Conservation (phyloP, 64 coral and sea anemone species). For the Montipora foliosa region DNA sequence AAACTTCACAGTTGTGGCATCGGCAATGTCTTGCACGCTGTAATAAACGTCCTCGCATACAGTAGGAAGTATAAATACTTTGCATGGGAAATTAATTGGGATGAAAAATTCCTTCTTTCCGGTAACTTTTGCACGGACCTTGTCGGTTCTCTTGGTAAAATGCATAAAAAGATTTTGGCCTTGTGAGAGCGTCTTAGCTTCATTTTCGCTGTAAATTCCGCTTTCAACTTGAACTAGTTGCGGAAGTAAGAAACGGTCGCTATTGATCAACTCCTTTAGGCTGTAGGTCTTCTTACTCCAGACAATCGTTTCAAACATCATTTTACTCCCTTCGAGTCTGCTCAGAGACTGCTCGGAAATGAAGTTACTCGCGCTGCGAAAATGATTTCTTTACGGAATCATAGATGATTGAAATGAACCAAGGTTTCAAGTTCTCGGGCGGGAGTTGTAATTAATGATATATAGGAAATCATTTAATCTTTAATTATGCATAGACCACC, state of each 20-base stretch:
- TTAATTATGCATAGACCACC: too few relatives aligned
- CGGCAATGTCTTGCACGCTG: conserved; percentile 14
- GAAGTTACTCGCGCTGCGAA: too few relatives aligned
- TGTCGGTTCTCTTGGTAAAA: conserved; percentile 24
- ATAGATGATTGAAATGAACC: too few relatives aligned
- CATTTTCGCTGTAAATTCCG: background rate
- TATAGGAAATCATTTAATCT: too few relatives aligned
- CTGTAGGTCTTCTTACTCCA: conserved; percentile 4
- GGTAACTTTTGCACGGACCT: background rate
- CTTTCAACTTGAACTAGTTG: conserved; percentile 24
- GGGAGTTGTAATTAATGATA: too few relatives aligned
- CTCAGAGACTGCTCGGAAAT: too few relatives aligned
- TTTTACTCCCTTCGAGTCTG: background rate
- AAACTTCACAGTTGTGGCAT: background rate
- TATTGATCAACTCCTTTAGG: background rate
- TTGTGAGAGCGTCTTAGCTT: conserved; percentile 9
- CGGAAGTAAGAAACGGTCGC: background rate
- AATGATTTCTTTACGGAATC: too few relatives aligned
- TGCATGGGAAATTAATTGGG: conserved; percentile 3
- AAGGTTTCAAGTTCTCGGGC: too few relatives aligned
- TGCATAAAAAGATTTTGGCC: background rate
- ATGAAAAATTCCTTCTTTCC: background rate
- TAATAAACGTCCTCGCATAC: conserved; percentile 8
- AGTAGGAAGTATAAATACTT: conserved; percentile 20
- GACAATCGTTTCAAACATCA: background rate